phyloP scores from a whole-genome alignment of 1,140 invertebrate species.

The Diorhabda sublineata region DNA sequence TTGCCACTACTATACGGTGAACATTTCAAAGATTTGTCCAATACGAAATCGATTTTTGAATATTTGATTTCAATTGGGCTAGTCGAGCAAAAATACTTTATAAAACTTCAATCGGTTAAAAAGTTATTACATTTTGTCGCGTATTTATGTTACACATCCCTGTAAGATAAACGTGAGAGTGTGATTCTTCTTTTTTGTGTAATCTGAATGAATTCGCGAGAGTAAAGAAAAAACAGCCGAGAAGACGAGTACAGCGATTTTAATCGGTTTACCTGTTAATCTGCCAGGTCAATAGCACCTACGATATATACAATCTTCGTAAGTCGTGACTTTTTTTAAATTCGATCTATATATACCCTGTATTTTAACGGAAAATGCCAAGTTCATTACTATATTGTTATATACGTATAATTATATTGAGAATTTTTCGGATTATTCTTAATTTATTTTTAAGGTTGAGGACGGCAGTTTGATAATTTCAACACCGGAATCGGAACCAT shows the following conservation, averaged over 20 bases:
- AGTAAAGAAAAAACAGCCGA: background rate
- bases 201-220: background rate
- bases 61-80: too few relatives aligned
- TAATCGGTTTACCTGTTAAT: slow-evolving; percentile 46
- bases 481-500: too few relatives aligned
- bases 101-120: too few relatives aligned
- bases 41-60: too few relatives aligned
- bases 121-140: too few relatives aligned
- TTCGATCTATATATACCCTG: slow-evolving; percentile 22
- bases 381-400: background rate
- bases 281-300: slow-evolving; percentile 38
- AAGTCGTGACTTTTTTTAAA: slow-evolving; percentile 36
- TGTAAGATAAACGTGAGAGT: background rate
- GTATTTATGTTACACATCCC: too few relatives aligned
- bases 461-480: too few relatives aligned
- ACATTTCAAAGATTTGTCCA: too few relatives aligned
- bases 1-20: too few relatives aligned
- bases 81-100: too few relatives aligned
- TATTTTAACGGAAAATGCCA: slow-evolving; percentile 14
- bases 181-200: background rate
- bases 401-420: background rate
- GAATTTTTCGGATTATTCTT: background rate
- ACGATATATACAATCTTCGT: slow-evolving; percentile 31
- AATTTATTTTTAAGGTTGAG: too few relatives aligned
- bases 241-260: slow-evolving; percentile 29